Base-by-base conservation (phyloP, 2,888 invertebrate species). In the Pachydiplax longipennis region DNA sequence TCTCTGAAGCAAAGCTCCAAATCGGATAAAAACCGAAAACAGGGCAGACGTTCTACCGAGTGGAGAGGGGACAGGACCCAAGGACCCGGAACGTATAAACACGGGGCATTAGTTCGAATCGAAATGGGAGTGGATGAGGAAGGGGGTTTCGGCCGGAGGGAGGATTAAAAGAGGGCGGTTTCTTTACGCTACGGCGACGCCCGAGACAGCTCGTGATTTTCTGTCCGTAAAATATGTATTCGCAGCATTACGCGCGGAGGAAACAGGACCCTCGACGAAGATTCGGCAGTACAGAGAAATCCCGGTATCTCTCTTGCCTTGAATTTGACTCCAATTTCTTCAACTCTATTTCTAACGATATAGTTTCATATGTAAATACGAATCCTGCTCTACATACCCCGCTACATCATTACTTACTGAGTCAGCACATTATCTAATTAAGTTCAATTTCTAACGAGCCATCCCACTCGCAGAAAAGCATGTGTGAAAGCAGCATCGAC, bases 151-250 rank as follows among this genome's bases (percentile, higher is more conserved):
- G 18, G 81, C 22, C 37, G 81, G 22, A n/a, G 40, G 81, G 81
- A 48, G 82, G n/a, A n/a, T 44, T 44, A 37, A 81, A 82, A 3
- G 48, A 82, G 44, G 87, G 61, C 87, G 87, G 87, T 37, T 61
- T 65, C 87, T 87, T 87, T 87, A 40, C 87, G 87, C 65, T 65
- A 40, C 65, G 87, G 87, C 37, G 87, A 87, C 87, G 87, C 87
- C 87, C 87, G 61, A 65, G 61, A 87, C 61, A 87, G 58, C 83
- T 61, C 83, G 35, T 83, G 87, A 87, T 61, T 61, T 87, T 58
- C 61, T 37, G 87, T 87, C 87, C 53, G 58, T 83, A 83, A 31
- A 48, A 81, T 18, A 53, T 53, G 15, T 53, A 53, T 53, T 53
- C 53, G 53, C 18, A 18, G 15, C 44, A 44, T 44, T 44, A 44